Conservation (phyloP, 2,113 vertebrate species). For the Probosciger aterrimus region DNA sequence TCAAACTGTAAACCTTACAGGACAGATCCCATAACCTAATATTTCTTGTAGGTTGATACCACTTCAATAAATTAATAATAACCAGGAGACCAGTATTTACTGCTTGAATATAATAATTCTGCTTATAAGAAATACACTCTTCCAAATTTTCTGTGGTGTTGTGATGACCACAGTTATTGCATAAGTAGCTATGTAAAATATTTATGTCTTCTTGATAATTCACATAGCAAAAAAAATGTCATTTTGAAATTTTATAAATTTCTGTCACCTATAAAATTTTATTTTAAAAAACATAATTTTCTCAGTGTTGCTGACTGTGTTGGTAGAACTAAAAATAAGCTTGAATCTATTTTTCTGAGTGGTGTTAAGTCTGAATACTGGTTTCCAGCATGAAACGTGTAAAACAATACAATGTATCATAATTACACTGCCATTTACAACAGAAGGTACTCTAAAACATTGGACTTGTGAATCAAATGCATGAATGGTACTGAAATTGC, state of each 20-base stretch:
- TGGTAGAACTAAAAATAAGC: not conserved
- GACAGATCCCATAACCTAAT: not conserved
- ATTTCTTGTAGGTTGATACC: not conserved
- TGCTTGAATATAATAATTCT: not conserved
- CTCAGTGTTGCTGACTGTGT: not conserved
- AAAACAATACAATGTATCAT: not conserved
- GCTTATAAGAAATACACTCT: not conserved
- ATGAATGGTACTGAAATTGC: not conserved
- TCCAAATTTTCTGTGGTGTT: not conserved
- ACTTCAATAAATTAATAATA: not conserved
- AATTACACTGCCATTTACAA: not conserved
- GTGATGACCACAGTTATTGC: not conserved
- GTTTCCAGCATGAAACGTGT: not conserved
- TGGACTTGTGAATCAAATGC: accelerated
- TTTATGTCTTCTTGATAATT: not conserved
- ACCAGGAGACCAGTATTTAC: not conserved
- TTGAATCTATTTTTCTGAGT: not conserved
- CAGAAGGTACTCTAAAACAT: not conserved
- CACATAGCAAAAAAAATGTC: not conserved
- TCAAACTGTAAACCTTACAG: not conserved
- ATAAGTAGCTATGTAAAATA: not conserved
- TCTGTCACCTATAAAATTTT: not conserved
- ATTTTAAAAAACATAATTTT: not conserved
- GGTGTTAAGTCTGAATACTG: not conserved
- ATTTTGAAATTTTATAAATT: not conserved